Evolutionary conservation across 2,113 vertebrate genomes (phyloP).

Genomic region (Anhinga rufa): DNA sequence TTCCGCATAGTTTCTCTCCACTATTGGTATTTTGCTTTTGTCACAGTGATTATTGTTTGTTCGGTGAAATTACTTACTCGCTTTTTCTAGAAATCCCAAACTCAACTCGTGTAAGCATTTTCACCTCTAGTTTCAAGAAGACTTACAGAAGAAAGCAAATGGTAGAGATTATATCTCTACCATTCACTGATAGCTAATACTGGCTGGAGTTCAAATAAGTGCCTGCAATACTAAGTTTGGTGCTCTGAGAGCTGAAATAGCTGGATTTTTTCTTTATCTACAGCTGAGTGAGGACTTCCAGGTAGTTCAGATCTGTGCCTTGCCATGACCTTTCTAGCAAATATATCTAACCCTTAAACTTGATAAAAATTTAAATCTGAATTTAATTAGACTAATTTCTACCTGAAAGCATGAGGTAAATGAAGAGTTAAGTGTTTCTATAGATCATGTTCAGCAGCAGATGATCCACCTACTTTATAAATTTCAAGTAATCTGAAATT

Average conservation of each 20-base stretch:
- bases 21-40: not conserved
- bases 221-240: not conserved
- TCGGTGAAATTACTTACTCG: not conserved
- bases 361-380: not conserved
- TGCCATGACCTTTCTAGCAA: not conserved
- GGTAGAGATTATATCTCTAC: not conserved
- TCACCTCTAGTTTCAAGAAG: not conserved
- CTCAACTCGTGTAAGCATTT: fast-evolving
- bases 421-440: not conserved
- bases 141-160: not conserved
- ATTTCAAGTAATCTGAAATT: not conserved
- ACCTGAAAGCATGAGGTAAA: not conserved
- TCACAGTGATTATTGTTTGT: not conserved
- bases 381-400: not conserved
- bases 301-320: not conserved
- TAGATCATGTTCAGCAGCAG: not conserved
- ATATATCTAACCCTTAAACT: not conserved
- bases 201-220: not conserved
- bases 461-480: fast-evolving
- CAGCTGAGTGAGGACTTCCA: not conserved
- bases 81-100: not conserved
- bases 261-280: not conserved
- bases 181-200: not conserved
- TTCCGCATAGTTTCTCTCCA: not conserved
- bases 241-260: not conserved